Base-by-base conservation (phyloP, 2,113 vertebrate genomes). In the Cynoglossus semilaevis region DNA sequence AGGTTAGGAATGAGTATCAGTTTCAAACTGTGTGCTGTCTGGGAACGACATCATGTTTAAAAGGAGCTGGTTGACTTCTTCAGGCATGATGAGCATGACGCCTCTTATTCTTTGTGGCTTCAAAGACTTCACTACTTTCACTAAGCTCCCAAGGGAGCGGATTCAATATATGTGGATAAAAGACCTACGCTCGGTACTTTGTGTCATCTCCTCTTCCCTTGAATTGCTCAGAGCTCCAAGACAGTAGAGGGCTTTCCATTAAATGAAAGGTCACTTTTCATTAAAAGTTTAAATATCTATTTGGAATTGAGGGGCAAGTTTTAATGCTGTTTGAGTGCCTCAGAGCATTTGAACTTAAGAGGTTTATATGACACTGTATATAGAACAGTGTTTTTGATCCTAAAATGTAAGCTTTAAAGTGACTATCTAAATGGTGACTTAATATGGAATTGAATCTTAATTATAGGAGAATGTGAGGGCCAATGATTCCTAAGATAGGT, bases 71-170 rank as follows among this genome's bases (percentile, higher is more conserved):
- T 52, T 47, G 62, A 79, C 73, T 75, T 70, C 77, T 75, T 41
- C 51, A 62, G 77, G 75, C 50, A 34, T 10, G 53, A 74, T 53
- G 60, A 67, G 72, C 68, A 70, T 76, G 59, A 67, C 51, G 63
- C 66, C 4, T 70, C 38, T 43, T n/a, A n/a, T 61, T 76, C 57
- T 38, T 18, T 58, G 55, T 7, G 8, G 41, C 58, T 80, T 88
- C 50, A 75, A 81, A 59, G 67, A 57, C 42, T 53, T 37, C 34
- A 38, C 59, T 45, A 35, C 47, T 51, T 70, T 58, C 43, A 17
- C 63, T 38, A 44, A 50, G 34, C 71, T 46, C 51, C 72, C 74
- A 71, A 64, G 56, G 51, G 72, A 70, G 35, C 70, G 68, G 11
- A 58, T 51, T 15, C 58, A 65, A 63, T 59, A 72, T 65, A 67